Conservation (phyloP, 2,797 vertebrate species). For the Eospalax fontanierii region DNA sequence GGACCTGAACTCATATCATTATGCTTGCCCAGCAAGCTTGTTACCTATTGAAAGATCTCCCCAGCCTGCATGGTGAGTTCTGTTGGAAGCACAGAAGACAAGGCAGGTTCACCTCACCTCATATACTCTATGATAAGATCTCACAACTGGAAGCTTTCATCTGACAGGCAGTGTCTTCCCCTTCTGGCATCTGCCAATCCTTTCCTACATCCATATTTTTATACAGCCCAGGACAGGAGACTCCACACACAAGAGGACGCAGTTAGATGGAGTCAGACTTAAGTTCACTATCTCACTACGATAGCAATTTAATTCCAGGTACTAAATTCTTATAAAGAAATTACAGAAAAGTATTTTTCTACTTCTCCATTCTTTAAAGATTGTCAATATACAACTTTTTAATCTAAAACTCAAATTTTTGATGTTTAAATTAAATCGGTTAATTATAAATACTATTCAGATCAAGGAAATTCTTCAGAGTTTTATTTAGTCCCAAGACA, state of each 20-base stretch:
- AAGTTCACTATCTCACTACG: neutral
- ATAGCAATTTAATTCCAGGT: neutral
- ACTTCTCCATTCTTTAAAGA: neutral
- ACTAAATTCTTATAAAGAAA: neutral
- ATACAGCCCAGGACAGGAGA: neutral
- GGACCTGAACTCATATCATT: neutral
- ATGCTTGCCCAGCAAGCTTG: neutral
- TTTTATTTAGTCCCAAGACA: neutral
- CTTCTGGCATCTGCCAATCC: neutral
- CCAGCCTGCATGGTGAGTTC: neutral
- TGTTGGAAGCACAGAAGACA: neutral
- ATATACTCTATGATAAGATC: neutral
- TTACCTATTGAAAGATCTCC: neutral
- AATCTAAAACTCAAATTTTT: neutral
- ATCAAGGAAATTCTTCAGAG: neutral
- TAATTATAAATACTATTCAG: slow-evolving; percentile 1
- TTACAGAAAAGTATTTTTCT: neutral
- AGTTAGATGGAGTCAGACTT: neutral
- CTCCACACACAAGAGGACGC: neutral
- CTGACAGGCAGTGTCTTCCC: neutral
- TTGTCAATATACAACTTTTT: neutral
- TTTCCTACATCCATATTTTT: neutral
- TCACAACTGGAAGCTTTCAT: neutral
- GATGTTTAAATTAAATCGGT: neutral
- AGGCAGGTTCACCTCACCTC: neutral